These are phyloP conservation scores for Drosophila birchii DNA, from an alignment of 2,888 invertebrate species.

Conservation along the genomic window DNA sequence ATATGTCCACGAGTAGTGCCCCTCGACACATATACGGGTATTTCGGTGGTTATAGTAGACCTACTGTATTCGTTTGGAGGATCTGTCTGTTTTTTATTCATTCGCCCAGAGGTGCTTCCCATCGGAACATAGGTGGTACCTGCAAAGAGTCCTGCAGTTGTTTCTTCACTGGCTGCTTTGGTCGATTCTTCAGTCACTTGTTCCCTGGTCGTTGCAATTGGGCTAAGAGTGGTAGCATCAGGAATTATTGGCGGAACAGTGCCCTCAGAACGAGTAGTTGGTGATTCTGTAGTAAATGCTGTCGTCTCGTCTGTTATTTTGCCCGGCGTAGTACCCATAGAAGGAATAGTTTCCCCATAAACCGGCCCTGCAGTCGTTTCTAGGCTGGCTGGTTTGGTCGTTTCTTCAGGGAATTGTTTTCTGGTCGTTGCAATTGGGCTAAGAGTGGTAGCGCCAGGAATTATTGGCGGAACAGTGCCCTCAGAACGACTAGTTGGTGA, in stretches of 20 bases:
- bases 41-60: neutral
- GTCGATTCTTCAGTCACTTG: neutral
- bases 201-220: neutral
- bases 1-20: neutral
- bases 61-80: neutral
- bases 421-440: neutral
- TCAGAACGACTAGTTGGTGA: neutral
- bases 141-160: too few species aligned
- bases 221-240: neutral
- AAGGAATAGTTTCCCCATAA: neutral
- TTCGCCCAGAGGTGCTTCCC: constrained; percentile 2
- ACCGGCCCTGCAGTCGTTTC: neutral
- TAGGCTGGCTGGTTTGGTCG: neutral
- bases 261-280: neutral
- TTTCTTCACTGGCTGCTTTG: neutral
- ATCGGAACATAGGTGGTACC: neutral
- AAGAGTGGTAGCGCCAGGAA: neutral
- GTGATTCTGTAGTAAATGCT: neutral
- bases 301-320: neutral
- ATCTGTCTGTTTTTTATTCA: constrained; percentile 3
- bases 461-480: neutral
- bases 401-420: neutral
- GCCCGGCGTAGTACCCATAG: too few species aligned
- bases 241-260: neutral
- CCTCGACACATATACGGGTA: neutral